Conservation (phyloP, 2,888 invertebrate species). For the Dryadula phaetusa region DNA sequence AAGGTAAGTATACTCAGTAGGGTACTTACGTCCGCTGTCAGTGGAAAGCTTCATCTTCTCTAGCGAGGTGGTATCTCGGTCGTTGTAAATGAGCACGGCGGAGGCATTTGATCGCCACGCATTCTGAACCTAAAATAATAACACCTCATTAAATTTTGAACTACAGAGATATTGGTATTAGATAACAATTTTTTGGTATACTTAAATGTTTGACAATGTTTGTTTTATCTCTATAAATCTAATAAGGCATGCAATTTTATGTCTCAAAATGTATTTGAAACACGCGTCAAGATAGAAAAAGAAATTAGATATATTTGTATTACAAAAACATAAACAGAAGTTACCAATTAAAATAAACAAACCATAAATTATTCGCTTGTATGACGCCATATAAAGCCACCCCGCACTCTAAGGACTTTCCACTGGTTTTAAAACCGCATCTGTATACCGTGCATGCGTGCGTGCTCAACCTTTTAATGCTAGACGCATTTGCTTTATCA, state of each 20-base stretch:
- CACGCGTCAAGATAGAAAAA: no score
- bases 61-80: slow-evolving; percentile 86
- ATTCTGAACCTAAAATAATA: slow-evolving; percentile 85
- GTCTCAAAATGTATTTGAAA: no score
- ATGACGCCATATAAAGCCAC: background rate
- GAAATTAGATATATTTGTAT: background rate
- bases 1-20: no score
- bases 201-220: no score
- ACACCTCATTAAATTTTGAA: background rate
- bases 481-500: background rate
- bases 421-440: slow-evolving; percentile 1
- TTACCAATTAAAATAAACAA: background rate
- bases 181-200: no score
- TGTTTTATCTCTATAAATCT: no score
- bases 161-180: no score
- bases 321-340: background rate
- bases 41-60: slow-evolving; percentile 91
- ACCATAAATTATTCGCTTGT: background rate
- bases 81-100: slow-evolving; percentile 93
- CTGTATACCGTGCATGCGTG: background rate
- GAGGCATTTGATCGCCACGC: slow-evolving; percentile 89
- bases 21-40: slow-evolving; percentile 87
- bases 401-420: background rate
- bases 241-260: no score
- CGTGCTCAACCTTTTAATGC: slow-evolving; percentile 8